These are phyloP conservation scores for Sesamia nonagrioides DNA, from an alignment of 1,140 invertebrate genomes.

Conservation along the genomic window DNA sequence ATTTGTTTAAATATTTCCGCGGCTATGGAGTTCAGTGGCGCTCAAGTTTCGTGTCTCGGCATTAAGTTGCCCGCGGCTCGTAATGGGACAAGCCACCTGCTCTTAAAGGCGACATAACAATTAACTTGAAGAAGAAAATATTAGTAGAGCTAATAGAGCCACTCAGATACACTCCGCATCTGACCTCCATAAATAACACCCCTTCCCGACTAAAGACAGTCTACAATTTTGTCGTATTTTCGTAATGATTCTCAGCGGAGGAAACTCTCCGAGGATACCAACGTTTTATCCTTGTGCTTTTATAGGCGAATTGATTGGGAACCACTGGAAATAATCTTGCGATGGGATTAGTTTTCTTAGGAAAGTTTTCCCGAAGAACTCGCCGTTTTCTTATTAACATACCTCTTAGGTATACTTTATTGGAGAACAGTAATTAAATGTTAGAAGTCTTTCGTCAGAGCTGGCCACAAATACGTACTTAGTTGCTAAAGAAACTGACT, in stretches of 20 bases:
- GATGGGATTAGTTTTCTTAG: slow-evolving; percentile 77
- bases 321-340: slow-evolving; percentile 74
- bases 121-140: slow-evolving; percentile 85
- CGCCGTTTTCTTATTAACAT: slow-evolving; percentile 67
- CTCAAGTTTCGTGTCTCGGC: slow-evolving; percentile 74
- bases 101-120: slow-evolving; percentile 85
- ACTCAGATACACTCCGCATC: slow-evolving; percentile 81
- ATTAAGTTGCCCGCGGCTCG: slow-evolving; percentile 75
- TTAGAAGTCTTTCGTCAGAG: slow-evolving; percentile 42
- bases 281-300: slow-evolving; percentile 79
- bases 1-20: slow-evolving; percentile 86
- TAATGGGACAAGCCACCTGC: slow-evolving; percentile 83
- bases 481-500: slow-evolving; percentile 14
- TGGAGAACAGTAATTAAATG: slow-evolving; percentile 63
- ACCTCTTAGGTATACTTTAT: slow-evolving; percentile 61
- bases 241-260: slow-evolving; percentile 82
- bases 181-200: slow-evolving; percentile 84
- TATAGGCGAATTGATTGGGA: slow-evolving; percentile 83
- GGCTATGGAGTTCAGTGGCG: slow-evolving; percentile 65
- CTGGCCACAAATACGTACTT: slow-evolving; percentile 5
- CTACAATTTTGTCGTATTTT: slow-evolving; percentile 84
- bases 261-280: slow-evolving; percentile 70
- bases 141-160: slow-evolving; percentile 84
- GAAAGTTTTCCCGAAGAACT: slow-evolving; percentile 61
- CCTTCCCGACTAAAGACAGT: slow-evolving; percentile 72